Evolutionary conservation across 2,797 vertebrate genomes (phyloP), one percentile per base, ranked within the genome.

Genomic region (Harpagifer antarcticus): DNA sequence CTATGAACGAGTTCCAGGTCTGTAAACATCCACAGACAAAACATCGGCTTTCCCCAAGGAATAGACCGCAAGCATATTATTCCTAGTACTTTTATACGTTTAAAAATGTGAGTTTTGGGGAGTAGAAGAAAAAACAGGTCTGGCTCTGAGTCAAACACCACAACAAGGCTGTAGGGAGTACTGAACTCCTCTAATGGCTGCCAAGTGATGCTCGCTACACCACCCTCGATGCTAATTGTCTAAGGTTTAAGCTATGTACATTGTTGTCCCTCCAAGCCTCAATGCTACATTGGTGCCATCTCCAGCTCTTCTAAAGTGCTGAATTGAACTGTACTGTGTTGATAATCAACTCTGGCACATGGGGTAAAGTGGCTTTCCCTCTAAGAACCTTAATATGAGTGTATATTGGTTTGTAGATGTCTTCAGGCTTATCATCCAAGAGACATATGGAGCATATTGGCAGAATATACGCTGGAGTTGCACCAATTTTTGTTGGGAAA

Each of bases 1-100:
- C 73, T 86, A 78, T 80, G 78, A 65, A 75, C 50, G 14, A 0
- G 0, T 54, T 72, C 79, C 82, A 76, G 68, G 65, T 72, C 48
- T 74, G 76, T 74, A 58, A 61, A 74, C 72, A 43, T 68, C 54
- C 68, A 63, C 58, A 59, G 43, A 68, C 19, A 55, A 74, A 61
- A 43, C 72, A 54, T 43, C 9, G 3, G 67, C 55, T 9, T 78
- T 55, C 62, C 58, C 70, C 3, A 23, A 27, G 52, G 42, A 73
- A 58, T n/a, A 5, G 61, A 75, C 64, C 5, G 1, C 53, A 2
- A 55, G 64, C 47, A 59, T 72, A 80, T 74, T 12, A 44, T 77
- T 72, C 66, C 54, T 19, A 59, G 37, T 57, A 7, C 52, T 40
- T 59, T 54, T 53, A 31, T 57, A 15, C 7, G 0, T 37, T 56